Base-by-base conservation (phyloP, 2,113 vertebrate species). In the Silurus asotus region DNA sequence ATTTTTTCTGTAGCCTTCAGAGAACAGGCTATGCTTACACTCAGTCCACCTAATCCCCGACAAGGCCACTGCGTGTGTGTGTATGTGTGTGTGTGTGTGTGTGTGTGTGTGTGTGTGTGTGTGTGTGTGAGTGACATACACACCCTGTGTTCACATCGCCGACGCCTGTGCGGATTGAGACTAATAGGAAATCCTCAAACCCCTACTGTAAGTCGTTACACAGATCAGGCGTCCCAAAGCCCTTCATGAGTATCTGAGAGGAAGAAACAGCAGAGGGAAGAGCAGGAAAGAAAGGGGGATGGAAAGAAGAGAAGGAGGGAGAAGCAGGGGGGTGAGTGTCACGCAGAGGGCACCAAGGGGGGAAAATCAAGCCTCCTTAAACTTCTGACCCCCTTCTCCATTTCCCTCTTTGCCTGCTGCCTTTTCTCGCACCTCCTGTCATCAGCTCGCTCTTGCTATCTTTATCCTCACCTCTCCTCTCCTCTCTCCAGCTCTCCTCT, bases 381-480 rank as follows among this genome's bases (percentile, higher is more conserved):
- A 89, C 88, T 85, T 83, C 74, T 89, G 88, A 89, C 85, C 87
- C 85, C 78, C 82, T 65, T 37, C 51, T 56, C 61, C 6, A n/a
- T 82, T 51, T 65, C 55, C 75, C n/a, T 28, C 45, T 49, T 59
- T 45, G 82, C 77, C 70, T 83, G 58, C 62, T 64, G 61, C 85
- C 76, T 65, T 61, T 81, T 70, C 87, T 86, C 83, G 78, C 65
- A 62, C 72, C 83, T 85, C 78, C 85, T 70, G 82, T 86, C 72
- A 74, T 78, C 72, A 28, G 56, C 56, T 84, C 81, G 20, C 51
- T 83, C 81, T 81, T 28, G 80, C 77, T 85, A 82, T 83, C 82
- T 88, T 85, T 87, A 81, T 69, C 81, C 81, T 45, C 53, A 25
- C 70, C 23, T 58, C 20, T 64, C 19, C 6, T 28, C 19, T 77